A percentile compares a stretch with the other conserved stretches of the same genome.
phyloP scores from a whole-genome alignment of 2,113 vertebrate genomes.

The Boleophthalmus pectinirostris region DNA sequence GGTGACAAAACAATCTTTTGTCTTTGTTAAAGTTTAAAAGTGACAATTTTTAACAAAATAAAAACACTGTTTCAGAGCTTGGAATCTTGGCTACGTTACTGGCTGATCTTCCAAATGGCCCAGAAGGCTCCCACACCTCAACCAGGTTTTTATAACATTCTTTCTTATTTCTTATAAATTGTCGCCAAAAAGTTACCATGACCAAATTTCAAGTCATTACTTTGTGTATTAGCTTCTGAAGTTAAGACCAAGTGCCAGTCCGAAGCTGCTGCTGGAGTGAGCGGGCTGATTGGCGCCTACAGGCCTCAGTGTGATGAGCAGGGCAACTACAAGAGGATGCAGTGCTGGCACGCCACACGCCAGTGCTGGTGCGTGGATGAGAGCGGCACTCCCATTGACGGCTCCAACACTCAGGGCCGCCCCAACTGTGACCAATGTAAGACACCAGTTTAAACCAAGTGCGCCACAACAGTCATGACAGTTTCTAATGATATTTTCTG shows the following conservation, averaged over 20 bases:
- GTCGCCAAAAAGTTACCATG: background rate
- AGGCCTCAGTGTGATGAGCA: conserved; percentile 83
- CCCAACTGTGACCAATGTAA: conserved; percentile 75
- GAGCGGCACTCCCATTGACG: conserved; percentile 77
- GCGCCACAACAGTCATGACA: background rate
- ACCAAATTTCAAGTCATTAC: background rate
- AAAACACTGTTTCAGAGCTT: conserved; percentile 74
- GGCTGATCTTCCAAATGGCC: conserved; percentile 87
- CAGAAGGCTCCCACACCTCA: conserved; percentile 59
- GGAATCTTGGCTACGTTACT: conserved; percentile 86
- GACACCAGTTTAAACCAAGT: background rate
- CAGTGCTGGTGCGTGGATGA: conserved; percentile 92
- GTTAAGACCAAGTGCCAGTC: conserved; percentile 83
- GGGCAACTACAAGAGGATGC: conserved; percentile 84
- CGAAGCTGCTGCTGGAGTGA: conserved; percentile 57
- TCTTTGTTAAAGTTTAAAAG: background rate
- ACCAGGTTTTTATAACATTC: conserved; percentile 31
- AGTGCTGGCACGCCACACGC: conserved; percentile 82
- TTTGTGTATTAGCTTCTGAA: conserved; percentile 32
- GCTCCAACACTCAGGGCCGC: conserved; percentile 65
- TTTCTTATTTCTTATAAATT: background rate
- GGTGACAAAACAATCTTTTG: conserved; percentile 53
- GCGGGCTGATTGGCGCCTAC: conserved; percentile 68
- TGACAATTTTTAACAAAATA: background rate
- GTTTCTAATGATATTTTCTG: background rate